A percentile compares a stretch with the other conserved stretches of the same genome.
phyloP scores from a whole-genome alignment of 2,888 invertebrate species.

The Venustoraphidia nigricollis region DNA sequence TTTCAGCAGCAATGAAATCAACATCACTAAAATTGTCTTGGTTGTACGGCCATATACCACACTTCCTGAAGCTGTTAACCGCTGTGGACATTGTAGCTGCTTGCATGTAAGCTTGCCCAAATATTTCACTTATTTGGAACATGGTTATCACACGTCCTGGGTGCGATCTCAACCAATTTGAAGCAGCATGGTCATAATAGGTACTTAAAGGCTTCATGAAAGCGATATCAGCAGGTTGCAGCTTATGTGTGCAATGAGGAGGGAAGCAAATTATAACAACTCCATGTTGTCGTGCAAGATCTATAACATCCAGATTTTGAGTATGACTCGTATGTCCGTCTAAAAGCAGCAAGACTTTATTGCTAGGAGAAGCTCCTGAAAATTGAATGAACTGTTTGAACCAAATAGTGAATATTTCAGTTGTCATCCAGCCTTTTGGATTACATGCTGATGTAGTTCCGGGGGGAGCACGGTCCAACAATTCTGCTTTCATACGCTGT shows the following conservation, averaged over 20 bases:
- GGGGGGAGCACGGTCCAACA: slow-evolving; percentile 17
- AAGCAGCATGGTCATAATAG: slow-evolving; percentile 14
- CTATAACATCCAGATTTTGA: slow-evolving; percentile 14
- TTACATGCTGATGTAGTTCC: slow-evolving; percentile 16
- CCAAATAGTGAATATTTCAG: slow-evolving; percentile 15
- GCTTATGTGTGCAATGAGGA: slow-evolving; percentile 14
- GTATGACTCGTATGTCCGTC: too few species aligned
- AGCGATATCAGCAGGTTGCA: slow-evolving; percentile 16
- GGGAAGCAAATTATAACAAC: slow-evolving; percentile 13
- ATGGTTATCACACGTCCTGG: slow-evolving; percentile 16
- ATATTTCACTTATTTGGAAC: slow-evolving; percentile 11
- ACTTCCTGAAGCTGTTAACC: not conserved
- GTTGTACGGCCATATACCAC: too few species aligned
- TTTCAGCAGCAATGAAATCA: not conserved
- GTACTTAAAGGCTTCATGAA: slow-evolving; percentile 16
- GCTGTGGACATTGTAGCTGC: not conserved
- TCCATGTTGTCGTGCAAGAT: slow-evolving; percentile 17
- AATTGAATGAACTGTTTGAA: slow-evolving; percentile 12
- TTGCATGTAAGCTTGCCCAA: not conserved
- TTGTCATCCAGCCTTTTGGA: slow-evolving; percentile 18
- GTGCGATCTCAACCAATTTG: slow-evolving; percentile 15
- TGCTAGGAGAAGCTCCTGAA: slow-evolving; percentile 12
- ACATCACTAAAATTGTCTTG: not conserved
- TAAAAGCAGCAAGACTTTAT: too few species aligned
- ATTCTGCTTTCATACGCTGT: slow-evolving; percentile 15